Evolutionary conservation across 2,888 invertebrate genomes (phyloP).

Genomic region (Clistopyga incitator): DNA sequence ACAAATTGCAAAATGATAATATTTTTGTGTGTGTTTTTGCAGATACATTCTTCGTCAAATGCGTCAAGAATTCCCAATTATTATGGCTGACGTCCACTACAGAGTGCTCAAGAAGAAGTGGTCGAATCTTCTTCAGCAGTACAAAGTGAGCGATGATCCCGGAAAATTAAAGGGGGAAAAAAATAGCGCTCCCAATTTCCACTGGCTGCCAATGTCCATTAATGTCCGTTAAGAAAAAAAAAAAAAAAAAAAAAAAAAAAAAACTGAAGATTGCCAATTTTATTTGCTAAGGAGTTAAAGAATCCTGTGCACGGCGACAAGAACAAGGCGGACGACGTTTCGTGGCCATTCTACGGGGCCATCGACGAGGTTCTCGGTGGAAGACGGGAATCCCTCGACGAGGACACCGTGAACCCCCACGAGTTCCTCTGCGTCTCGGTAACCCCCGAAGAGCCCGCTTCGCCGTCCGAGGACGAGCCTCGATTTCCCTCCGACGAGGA

Average conservation of each 20-base stretch:
- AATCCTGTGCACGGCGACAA: constrained; percentile 80
- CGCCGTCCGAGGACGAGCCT: constrained; percentile 64
- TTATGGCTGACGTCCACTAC: constrained; percentile 79
- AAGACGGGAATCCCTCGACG: constrained; percentile 47
- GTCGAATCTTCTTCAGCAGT: constrained; percentile 79
- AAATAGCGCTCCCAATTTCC: neutral
- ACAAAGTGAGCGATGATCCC: constrained; percentile 73
- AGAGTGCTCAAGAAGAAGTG: constrained; percentile 79
- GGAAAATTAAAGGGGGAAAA: constrained; percentile 19
- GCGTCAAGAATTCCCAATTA: constrained; percentile 78
- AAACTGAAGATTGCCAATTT: constrained; percentile 11
- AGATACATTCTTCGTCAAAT: constrained; percentile 78
- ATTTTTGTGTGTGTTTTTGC: constrained; percentile 51
- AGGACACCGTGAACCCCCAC: constrained; percentile 76
- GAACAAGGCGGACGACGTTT: constrained; percentile 80
- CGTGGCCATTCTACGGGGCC: constrained; percentile 79
- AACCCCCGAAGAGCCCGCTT: constrained; percentile 69
- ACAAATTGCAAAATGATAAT: no score
- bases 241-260: no score
- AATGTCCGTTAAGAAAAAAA: no score
- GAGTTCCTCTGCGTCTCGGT: constrained; percentile 79
- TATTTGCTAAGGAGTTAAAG: constrained; percentile 75
- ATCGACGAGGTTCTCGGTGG: constrained; percentile 77
- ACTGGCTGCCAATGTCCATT: neutral
- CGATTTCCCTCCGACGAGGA: constrained; percentile 62